Evolutionary conservation across 1,140 invertebrate genomes (phyloP), one percentile per base, ranked within the genome.

Genomic region (Caerostris darwini): DNA sequence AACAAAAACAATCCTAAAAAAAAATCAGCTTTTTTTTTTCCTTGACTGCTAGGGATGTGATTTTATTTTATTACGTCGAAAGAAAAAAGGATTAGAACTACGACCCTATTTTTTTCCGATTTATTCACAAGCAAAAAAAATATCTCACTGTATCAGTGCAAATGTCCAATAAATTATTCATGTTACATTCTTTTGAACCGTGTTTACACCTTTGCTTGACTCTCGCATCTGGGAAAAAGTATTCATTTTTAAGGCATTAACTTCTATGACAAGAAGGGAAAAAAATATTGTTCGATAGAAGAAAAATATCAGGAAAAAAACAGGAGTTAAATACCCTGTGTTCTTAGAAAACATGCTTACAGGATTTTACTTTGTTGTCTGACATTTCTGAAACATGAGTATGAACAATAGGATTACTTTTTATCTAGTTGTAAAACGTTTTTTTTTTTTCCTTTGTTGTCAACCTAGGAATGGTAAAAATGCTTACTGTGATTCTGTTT

Each of bases 81-180:
- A 67, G 7, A 77, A 77, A 14, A 77, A 77, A 7, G 34, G 71
- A 77, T 53, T 77, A 77, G 50, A 77, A 77, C 10, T 50, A 12
- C 19, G 34, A 50, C 8, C 50, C 34, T 34, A 50, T 77, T 77
- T 77, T 7, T 77, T 77, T 77, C 10, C 3, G 71, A 77, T 77
- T 77, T 77, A 12, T 53, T 53, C 71, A 34, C 34, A 34, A 34
- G 2, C 1, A 8, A 17, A 77, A 14, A 77, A 77, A 77, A 53
- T 12, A 4, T 12, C 34, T 77, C 34, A 5, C 19, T 19, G 34
- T 53, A 77, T 53, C 71, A 77, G 8, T 77, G 71, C 19, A 50
- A 53, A 12, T 8, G 53, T 50, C 50, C 71, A 77, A 77, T 77
- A 77, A 77, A 77, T 77, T 50, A 77, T 77, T 77, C 71, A 77